phyloP scores from a whole-genome alignment of 2,888 invertebrate genomes.

The Danaus chrysippus region DNA sequence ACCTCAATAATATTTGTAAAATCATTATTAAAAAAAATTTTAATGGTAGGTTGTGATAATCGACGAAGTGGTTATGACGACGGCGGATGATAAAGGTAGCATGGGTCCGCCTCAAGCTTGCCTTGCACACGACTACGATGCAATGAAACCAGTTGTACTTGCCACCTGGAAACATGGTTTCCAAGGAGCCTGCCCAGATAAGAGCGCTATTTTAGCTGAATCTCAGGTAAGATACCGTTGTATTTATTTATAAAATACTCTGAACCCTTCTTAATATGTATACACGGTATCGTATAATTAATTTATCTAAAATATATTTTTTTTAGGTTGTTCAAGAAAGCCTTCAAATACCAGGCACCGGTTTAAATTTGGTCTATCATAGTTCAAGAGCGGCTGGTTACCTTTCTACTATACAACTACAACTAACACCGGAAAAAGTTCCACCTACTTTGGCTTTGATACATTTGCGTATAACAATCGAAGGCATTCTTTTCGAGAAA shows the following conservation, averaged over 20 bases:
- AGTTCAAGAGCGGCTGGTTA: conserved; percentile 97
- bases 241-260: not conserved
- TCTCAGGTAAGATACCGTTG: conserved; percentile 80
- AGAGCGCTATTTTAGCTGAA: conserved; percentile 92
- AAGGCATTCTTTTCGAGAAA: conserved; percentile 95
- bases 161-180: conserved; percentile 97
- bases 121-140: conserved; percentile 92
- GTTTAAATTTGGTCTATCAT: conserved; percentile 97
- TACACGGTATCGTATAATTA: not conserved
- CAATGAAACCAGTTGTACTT: conserved; percentile 95
- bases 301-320: not conserved
- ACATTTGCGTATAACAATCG: conserved; percentile 94
- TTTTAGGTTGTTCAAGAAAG: conserved; percentile 94
- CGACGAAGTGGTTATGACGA: conserved; percentile 90
- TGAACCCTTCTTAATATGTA: not conserved
- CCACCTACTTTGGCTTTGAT: conserved; percentile 91
- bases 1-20: not conserved
- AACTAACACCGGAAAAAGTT: conserved; percentile 91
- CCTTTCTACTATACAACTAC: conserved; percentile 93
- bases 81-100: conserved; percentile 87
- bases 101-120: conserved; percentile 87
- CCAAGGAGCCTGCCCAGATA: conserved; percentile 96
- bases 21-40: conserved; percentile 1
- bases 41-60: conserved; percentile 90
- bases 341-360: conserved; percentile 95